Evolutionary conservation across 2,113 vertebrate genomes (phyloP).

Genomic region (Capreolus pygargus): DNA sequence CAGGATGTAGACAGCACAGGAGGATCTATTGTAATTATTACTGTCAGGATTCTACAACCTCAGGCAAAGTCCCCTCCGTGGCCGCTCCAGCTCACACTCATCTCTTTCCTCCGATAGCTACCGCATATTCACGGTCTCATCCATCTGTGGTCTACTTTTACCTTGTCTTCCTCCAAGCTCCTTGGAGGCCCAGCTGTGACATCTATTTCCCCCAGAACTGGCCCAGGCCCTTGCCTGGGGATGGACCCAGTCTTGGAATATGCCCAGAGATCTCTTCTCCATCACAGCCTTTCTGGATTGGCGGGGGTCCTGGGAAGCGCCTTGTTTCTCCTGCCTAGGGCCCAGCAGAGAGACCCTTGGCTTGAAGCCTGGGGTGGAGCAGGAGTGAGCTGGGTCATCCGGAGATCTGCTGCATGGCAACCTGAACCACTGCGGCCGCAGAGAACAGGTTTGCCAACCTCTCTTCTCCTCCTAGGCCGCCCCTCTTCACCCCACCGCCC

Average conservation of each 20-base stretch:
- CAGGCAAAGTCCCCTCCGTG: neutral
- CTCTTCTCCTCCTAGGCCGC: neutral
- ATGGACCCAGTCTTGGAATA: neutral
- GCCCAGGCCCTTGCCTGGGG: neutral
- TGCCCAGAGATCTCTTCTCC: neutral
- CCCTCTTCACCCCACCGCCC: neutral
- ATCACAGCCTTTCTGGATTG: neutral
- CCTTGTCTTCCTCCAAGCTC: neutral
- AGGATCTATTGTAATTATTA: neutral
- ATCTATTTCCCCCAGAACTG: neutral
- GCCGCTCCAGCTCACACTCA: neutral
- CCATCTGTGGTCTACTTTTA: neutral
- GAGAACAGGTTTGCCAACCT: slow-evolving; percentile 73
- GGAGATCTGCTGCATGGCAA: slow-evolving; percentile 15
- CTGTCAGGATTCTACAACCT: neutral
- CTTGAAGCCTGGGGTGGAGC: neutral
- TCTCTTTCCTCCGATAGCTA: neutral
- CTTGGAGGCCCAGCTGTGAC: neutral
- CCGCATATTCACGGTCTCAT: neutral
- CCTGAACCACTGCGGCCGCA: neutral
- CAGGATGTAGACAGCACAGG: neutral
- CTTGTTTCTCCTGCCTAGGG: neutral
- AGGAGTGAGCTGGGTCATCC: slow-evolving; percentile 27
- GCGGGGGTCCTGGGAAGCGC: neutral
- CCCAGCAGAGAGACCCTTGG: slow-evolving; percentile 33